phyloP scores from a whole-genome alignment of 1,140 invertebrate genomes.

The Drosophila grimshawi region DNA sequence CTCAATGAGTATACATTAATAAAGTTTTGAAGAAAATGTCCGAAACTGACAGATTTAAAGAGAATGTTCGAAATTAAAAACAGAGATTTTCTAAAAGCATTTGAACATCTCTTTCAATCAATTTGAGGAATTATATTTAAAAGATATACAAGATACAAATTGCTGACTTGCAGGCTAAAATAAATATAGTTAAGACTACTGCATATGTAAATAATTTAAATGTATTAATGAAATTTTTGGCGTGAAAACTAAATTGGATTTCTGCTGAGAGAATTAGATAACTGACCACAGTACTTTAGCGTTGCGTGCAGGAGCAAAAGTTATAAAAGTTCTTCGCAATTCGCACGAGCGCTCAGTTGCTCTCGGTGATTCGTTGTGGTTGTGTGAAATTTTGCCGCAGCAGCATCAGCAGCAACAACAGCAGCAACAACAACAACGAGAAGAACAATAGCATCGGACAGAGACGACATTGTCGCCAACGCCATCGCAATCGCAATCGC shows the following conservation, averaged over 20 bases:
- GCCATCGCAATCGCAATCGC: constrained; percentile 29
- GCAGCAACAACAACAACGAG: constrained; percentile 36
- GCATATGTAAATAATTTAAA: too few relatives aligned
- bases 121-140: too few relatives aligned
- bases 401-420: constrained; percentile 54
- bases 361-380: constrained; percentile 81
- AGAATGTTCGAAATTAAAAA: too few relatives aligned
- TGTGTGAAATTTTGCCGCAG: constrained; percentile 64
- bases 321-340: constrained; percentile 79
- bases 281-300: constrained; percentile 36
- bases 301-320: constrained; percentile 53
- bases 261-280: neutral
- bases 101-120: too few relatives aligned
- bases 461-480: constrained; percentile 51
- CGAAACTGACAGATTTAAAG: too few relatives aligned
- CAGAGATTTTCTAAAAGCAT: too few relatives aligned
- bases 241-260: constrained; percentile 1
- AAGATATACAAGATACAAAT: too few relatives aligned
- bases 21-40: too few relatives aligned
- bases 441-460: constrained; percentile 21
- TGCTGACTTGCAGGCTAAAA: too few relatives aligned
- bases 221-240: neutral
- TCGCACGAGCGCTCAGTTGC: constrained; percentile 78
- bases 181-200: too few relatives aligned
- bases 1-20: too few relatives aligned